Conservation (phyloP, 2,113 vertebrate species). For the Conger conger region DNA sequence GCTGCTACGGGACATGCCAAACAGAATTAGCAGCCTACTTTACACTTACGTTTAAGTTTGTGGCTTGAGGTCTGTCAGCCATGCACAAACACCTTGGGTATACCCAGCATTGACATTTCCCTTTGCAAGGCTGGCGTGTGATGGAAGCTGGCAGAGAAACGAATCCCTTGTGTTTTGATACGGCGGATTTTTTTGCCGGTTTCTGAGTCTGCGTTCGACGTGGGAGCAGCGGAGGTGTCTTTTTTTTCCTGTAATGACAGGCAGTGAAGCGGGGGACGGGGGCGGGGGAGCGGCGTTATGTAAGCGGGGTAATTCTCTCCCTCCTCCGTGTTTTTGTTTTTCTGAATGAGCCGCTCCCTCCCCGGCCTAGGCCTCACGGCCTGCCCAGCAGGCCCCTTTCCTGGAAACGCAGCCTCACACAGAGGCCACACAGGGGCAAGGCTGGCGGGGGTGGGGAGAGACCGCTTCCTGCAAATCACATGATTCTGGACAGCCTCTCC, state of each 20-base stretch:
- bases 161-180: background rate
- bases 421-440: slow-evolving; percentile 38
- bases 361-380: slow-evolving; percentile 26
- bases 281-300: slow-evolving; percentile 15
- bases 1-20: background rate
- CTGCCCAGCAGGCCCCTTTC: slow-evolving; percentile 35
- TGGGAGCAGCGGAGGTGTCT: background rate
- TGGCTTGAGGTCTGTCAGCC: background rate
- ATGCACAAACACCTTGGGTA: background rate
- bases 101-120: background rate
- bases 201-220: background rate
- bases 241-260: background rate
- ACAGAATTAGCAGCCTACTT: background rate
- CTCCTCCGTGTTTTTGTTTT: slow-evolving; percentile 27
- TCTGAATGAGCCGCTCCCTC: slow-evolving; percentile 28
- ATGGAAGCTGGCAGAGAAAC: background rate
- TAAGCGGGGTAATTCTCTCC: slow-evolving; percentile 19
- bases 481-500: slow-evolving; percentile 21
- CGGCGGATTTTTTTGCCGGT: background rate
- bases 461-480: slow-evolving; percentile 39
- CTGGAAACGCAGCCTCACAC: slow-evolving; percentile 25
- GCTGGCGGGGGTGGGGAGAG: slow-evolving; percentile 18
- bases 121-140: background rate
- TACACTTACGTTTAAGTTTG: background rate
- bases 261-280: background rate